phyloP scores from a whole-genome alignment of 1,140 invertebrate species.

The Hyles vespertilio region DNA sequence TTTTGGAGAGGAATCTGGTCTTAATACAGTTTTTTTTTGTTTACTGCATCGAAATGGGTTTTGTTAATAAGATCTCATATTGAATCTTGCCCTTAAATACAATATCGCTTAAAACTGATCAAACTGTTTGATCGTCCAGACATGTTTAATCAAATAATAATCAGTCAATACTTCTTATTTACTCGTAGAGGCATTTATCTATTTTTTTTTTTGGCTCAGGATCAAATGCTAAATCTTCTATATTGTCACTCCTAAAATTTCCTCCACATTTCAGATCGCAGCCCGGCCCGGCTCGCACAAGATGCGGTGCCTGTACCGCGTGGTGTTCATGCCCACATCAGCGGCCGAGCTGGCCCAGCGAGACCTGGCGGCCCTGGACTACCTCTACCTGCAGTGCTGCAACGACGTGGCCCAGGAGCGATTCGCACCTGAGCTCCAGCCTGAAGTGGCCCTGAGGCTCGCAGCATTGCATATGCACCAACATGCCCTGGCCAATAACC shows the following conservation, averaged over 20 bases:
- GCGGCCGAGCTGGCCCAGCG: slow-evolving; percentile 87
- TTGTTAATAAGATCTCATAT: too few species aligned
- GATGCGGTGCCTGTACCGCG: slow-evolving; percentile 90
- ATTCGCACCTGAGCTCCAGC: slow-evolving; percentile 92
- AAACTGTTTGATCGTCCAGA: too few species aligned
- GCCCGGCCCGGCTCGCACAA: slow-evolving; percentile 91
- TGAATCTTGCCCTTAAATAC: too few species aligned
- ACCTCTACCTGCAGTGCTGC: slow-evolving; percentile 93
- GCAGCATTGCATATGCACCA: slow-evolving; percentile 94
- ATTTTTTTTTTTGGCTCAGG: too few species aligned
- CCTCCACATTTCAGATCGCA: slow-evolving; percentile 82
- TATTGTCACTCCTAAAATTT: background rate
- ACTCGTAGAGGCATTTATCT: too few species aligned
- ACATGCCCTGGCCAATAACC: slow-evolving; percentile 87
- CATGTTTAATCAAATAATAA: too few species aligned
- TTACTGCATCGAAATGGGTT: too few species aligned
- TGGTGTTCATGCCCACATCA: slow-evolving; percentile 91
- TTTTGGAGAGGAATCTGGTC: too few species aligned
- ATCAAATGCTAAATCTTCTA: too few species aligned
- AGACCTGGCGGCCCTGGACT: slow-evolving; percentile 91
- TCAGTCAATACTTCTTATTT: too few species aligned
- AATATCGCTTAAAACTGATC: too few species aligned
- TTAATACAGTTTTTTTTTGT: too few species aligned
- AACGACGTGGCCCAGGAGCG: slow-evolving; percentile 95
- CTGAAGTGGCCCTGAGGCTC: slow-evolving; percentile 88